Evolutionary conservation across 2,888 invertebrate genomes (phyloP), one percentile per base, ranked within the genome.

Genomic region (Rhaphigaster nebulosa): DNA sequence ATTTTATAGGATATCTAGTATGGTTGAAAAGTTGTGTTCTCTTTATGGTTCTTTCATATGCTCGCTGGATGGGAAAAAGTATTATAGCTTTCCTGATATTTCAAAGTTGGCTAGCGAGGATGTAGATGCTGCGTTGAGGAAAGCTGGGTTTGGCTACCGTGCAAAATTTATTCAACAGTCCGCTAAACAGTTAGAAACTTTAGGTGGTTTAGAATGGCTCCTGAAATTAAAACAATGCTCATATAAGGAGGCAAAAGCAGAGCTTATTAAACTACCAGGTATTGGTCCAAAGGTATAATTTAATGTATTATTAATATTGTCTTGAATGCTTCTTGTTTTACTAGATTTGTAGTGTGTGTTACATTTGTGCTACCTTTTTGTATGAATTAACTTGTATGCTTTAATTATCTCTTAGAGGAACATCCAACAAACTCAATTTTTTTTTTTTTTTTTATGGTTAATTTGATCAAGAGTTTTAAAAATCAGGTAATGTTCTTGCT

Each of bases 11-110:
- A 99, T 99, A 93, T 97, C 97, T 38, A 95, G 95, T 87, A 97
- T 99, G 98, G 97, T 99, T 29, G 97, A 98, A 93, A 98, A 97
- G 93, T 93, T 99, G 91, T 98, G 98, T 93, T 93, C 93, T 8
- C 94, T 96, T 90, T 99, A 97, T 94, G 99, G 99, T 13, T 94
- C 95, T 88, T 95, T 96, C 94, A 96, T 99, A 92, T 96, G 96
- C 92, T 94, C 95, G 92, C 93, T 96, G 90, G 95, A 97, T 92
- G 96, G 95, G 18, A 93, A 93, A 80, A 94, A 94, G 26, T 98
- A 96, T 94, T 96, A 96, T 94, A 94, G 96, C 91, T 99, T 99
- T 94, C 99, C 99, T 54, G 94, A 95, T n/a, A 94, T 98, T 29
- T 95, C 96, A 90, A 94, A 94, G 26, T 94, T 98, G 88, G 94